These are phyloP conservation scores for Cyphomyrmex costatus DNA, from an alignment of 1,140 invertebrate genomes.

Conservation along the genomic window DNA sequence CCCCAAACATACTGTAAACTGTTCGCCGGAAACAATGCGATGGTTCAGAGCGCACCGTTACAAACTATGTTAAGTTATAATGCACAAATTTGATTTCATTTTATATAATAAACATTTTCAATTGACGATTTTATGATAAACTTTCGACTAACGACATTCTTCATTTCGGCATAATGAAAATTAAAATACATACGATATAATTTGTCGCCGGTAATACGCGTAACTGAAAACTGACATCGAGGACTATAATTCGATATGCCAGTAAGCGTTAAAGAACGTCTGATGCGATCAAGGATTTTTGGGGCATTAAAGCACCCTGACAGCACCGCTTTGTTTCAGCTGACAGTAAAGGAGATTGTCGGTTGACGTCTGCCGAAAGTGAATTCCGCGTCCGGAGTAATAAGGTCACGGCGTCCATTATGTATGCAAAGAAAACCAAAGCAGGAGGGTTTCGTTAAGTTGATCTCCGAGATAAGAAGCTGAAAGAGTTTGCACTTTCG, in stretches of 20 bases:
- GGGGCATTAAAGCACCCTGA: not conserved
- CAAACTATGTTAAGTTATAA: too few relatives aligned
- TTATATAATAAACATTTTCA: too few relatives aligned
- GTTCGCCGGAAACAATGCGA: not conserved
- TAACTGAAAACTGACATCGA: not conserved
- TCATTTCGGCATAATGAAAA: not conserved
- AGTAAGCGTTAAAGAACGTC: not conserved
- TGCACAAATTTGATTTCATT: too few relatives aligned
- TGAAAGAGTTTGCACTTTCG: slow-evolving; percentile 46
- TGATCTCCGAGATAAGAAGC: slow-evolving; percentile 35
- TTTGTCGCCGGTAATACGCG: not conserved
- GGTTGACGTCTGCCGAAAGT: slow-evolving; percentile 8
- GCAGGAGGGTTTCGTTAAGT: slow-evolving; percentile 36
- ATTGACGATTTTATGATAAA: not conserved
- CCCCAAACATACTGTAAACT: slow-evolving; percentile 3
- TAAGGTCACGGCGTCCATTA: slow-evolving; percentile 42
- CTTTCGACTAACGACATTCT: not conserved
- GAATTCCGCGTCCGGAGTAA: slow-evolving; percentile 36
- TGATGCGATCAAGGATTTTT: not conserved
- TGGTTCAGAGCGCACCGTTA: too few relatives aligned
- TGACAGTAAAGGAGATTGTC: slow-evolving; percentile 15
- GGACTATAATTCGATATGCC: not conserved
- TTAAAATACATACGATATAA: not conserved
- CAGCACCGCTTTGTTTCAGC: slow-evolving; percentile 4
- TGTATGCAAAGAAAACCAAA: slow-evolving; percentile 45